Conservation (phyloP, 2,113 vertebrate genomes). For the Gadus chalcogrammus region DNA sequence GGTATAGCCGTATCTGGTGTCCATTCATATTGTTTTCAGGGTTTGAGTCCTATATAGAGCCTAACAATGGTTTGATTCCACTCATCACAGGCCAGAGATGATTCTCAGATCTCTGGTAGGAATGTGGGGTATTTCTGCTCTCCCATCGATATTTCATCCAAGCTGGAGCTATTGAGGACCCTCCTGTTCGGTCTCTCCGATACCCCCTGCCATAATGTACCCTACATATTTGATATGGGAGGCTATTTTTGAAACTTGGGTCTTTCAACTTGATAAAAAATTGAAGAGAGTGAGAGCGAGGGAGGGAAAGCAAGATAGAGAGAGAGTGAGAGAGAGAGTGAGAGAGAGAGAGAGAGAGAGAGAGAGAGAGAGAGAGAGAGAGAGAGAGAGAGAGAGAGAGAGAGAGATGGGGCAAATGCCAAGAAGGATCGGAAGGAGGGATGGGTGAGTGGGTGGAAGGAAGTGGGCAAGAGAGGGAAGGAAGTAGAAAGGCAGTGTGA, state of each 20-base stretch:
- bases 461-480: conserved; percentile 31
- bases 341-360: conserved; percentile 15
- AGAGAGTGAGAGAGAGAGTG: conserved; percentile 18
- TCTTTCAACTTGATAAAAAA: conserved; percentile 77
- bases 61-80: too few species aligned
- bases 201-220: conserved; percentile 59
- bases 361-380: conserved; percentile 9
- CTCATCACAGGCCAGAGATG: too few species aligned
- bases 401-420: conserved; percentile 1
- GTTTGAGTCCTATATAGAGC: too few species aligned
- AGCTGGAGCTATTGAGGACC: conserved; percentile 65
- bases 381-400: conserved; percentile 48
- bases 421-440: conserved; percentile 7
- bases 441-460: conserved; percentile 10
- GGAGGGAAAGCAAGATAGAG: conserved; percentile 21
- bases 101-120: neutral
- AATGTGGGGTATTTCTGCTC: conserved; percentile 9
- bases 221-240: conserved; percentile 77
- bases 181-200: conserved; percentile 35
- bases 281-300: conserved; percentile 57
- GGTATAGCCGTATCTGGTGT: too few species aligned
- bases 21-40: too few species aligned
- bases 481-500: conserved; percentile 1
- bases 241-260: conserved; percentile 74
- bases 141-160: conserved; percentile 38